Conservation (phyloP, 2,888 invertebrate species). For the Drepanosiphum platanoidis region DNA sequence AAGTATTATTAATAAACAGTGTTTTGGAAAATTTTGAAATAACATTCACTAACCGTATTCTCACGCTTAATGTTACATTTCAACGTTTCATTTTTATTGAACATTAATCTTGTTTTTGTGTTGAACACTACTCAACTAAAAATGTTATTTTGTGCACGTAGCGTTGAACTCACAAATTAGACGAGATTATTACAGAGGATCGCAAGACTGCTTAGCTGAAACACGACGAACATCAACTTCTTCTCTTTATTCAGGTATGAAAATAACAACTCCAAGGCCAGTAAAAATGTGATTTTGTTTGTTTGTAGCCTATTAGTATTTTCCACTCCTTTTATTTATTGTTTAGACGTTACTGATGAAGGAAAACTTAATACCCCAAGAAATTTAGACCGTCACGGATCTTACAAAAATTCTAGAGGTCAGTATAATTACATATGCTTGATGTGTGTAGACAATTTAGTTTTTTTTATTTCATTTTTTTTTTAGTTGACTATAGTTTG, state of each 20-base stretch:
- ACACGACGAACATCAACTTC: conserved; percentile 65
- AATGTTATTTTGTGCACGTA: conserved; percentile 64
- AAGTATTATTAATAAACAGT: conserved; percentile 65
- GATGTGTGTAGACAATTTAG: conserved; percentile 25
- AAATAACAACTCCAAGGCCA: not conserved
- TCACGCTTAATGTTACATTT: conserved; percentile 29
- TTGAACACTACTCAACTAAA: conserved; percentile 62
- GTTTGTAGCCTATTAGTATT: not conserved
- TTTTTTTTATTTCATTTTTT: conserved; percentile 17
- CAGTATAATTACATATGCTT: conserved; percentile 67
- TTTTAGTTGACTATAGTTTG: conserved; percentile 24
- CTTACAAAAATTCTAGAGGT: conserved; percentile 90
- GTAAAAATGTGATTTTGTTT: not conserved
- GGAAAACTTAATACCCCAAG: conserved; percentile 80
- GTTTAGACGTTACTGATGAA: conserved; percentile 77
- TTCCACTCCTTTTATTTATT: conserved; percentile 62
- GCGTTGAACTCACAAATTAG: conserved; percentile 70
- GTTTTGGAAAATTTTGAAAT: not conserved
- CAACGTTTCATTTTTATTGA: conserved; percentile 42
- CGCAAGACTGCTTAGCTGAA: conserved; percentile 86
- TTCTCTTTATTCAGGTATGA: conserved; percentile 64
- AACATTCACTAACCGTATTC: not conserved
- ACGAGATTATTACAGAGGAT: conserved; percentile 91
- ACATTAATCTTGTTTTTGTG: conserved; percentile 63
- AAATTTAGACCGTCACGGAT: conserved; percentile 81